Evolutionary conservation across 2,888 invertebrate species (phyloP), one percentile per base, ranked within the genome.

Genomic region (Yponomeuta evonymella): DNA sequence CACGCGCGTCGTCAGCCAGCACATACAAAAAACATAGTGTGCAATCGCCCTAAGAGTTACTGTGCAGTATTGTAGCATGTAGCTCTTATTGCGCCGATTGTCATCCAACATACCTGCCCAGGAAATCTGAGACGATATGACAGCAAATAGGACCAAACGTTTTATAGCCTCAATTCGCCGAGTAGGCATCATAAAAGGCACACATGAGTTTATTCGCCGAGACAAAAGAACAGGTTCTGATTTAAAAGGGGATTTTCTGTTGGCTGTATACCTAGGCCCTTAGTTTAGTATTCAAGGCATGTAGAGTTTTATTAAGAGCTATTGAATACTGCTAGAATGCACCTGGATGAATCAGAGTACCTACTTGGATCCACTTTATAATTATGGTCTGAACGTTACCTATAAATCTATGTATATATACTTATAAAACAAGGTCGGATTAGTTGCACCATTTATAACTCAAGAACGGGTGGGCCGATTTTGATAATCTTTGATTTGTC

Each of bases 331-430:
- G 43, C 36, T 29, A 33, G 36, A 15, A 2, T 43, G 36, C 67
- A 67, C 43, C 48, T 43, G 48, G 48, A 67, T 67, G 67, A 67
- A 48, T 67, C 67, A 67, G 67, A n/a, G 43, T 43, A 43, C 43
- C 5, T 43, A 43, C 43, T 43, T 43, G 8, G 43, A 43, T 6
- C 9, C 9, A 43, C 8, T 43, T 43, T 43, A 43, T 8, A 8
- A 43, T 43, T 8, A 43, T 43, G 43, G 1, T 43, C 43, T 43
- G 6, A 43, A 6, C 33, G 23, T 33, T 33, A 33, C 2, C 6
- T 9, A 43, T 5, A 43, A 43, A 43, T 43, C 2, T 33, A 23
- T 23, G 23, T 23, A 23, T 23, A 23, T 23, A 23, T 23, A 23
- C 23, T 23, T 23, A 23, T 23, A 23, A 23, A 23, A 23, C 23